These are phyloP conservation scores for Ophthalmotilapia sp. DNA, from an alignment of 2,113 vertebrate genomes.

Conservation along the genomic window DNA sequence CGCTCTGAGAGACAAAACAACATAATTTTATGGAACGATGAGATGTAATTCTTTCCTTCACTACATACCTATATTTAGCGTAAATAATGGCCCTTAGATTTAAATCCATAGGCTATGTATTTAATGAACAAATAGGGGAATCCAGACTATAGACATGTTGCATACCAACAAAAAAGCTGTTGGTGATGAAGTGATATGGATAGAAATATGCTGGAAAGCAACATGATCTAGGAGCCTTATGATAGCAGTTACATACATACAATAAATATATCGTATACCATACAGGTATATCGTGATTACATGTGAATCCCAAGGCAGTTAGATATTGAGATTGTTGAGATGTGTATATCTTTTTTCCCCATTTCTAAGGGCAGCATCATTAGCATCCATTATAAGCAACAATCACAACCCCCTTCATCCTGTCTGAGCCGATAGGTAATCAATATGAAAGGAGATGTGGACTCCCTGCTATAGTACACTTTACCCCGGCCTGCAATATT, in stretches of 20 bases:
- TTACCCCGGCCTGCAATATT: not conserved
- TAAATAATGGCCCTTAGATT: not conserved
- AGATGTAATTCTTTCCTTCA: not conserved
- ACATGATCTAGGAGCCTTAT: not conserved
- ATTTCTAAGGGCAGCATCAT: not conserved
- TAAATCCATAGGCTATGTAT: not conserved
- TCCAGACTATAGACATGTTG: not conserved
- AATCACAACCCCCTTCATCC: not conserved
- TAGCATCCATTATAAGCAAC: not conserved
- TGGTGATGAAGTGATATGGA: not conserved
- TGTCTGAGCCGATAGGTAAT: not conserved
- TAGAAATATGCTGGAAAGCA: not conserved
- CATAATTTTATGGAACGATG: not conserved
- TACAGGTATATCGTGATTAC: not conserved
- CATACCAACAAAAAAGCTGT: not conserved
- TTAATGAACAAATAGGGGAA: not conserved
- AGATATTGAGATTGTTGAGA: not conserved
- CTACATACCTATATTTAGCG: rapidly evolving
- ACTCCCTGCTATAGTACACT: not conserved
- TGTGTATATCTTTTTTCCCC: rapidly evolving
- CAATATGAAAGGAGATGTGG: not conserved
- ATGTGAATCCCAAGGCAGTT: not conserved
- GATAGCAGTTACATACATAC: not conserved
- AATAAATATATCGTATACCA: not conserved
- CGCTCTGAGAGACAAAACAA: not conserved